phyloP scores from a whole-genome alignment of 2,797 vertebrate genomes.

The Tamandua tetradactyla region DNA sequence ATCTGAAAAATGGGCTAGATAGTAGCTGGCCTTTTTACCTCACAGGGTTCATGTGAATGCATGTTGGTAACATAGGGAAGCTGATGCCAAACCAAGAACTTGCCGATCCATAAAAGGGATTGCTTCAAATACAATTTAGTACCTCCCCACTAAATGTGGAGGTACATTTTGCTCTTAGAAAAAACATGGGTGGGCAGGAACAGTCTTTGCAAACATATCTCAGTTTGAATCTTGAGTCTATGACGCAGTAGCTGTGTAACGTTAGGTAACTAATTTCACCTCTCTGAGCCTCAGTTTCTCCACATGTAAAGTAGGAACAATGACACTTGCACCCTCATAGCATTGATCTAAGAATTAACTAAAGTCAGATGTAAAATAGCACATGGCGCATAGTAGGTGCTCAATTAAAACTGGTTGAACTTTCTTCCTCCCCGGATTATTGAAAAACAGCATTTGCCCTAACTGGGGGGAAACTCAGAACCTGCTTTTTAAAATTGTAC shows the following conservation, averaged over 20 bases:
- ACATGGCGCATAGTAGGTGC: neutral
- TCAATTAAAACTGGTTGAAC: neutral
- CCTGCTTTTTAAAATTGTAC: neutral
- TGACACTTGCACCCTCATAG: neutral
- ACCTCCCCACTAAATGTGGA: neutral
- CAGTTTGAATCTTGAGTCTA: neutral
- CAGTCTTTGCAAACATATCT: neutral
- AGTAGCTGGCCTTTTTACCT: neutral
- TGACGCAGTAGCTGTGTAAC: neutral
- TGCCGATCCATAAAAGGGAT: neutral
- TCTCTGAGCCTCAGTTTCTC: neutral
- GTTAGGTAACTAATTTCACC: neutral
- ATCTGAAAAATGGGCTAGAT: neutral
- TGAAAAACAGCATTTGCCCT: neutral
- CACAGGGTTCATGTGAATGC: neutral
- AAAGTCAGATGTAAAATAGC: neutral
- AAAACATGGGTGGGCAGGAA: neutral
- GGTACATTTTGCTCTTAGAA: neutral
- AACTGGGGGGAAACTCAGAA: neutral
- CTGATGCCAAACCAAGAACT: neutral
- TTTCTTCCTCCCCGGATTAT: neutral
- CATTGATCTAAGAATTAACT: neutral
- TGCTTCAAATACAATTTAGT: neutral
- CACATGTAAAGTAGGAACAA: neutral
- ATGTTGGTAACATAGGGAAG: neutral